Conservation (phyloP, 2,888 invertebrate genomes). For the Smittia sp. region DNA sequence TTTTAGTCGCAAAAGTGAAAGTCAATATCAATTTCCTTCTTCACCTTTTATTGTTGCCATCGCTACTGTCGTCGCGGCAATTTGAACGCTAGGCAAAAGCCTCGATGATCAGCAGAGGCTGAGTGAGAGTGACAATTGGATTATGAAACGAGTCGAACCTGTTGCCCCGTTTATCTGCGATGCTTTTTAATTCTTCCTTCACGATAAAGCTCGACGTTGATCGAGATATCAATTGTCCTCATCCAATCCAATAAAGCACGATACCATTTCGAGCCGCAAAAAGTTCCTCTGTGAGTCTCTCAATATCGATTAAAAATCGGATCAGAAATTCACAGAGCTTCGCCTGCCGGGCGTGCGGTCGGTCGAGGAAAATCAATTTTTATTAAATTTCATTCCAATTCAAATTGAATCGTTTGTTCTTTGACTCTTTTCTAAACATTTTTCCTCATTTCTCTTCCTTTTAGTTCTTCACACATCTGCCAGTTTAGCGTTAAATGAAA, state of each 20-base stretch:
- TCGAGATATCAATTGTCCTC: not conserved
- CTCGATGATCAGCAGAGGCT: not conserved
- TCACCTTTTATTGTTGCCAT: slow-evolving; percentile 7
- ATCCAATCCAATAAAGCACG: not conserved
- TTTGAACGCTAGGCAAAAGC: not conserved
- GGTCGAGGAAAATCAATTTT: not conserved
- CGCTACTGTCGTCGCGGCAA: not conserved
- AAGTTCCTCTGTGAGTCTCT: not conserved
- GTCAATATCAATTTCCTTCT: slow-evolving; percentile 6
- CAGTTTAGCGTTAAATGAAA: slow-evolving; percentile 94
- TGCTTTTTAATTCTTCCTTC: not conserved
- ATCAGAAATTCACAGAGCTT: not conserved
- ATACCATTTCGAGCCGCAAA: not conserved
- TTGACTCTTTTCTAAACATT: slow-evolving; percentile 8
- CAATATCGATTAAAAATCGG: slow-evolving; percentile 12
- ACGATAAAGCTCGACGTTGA: not conserved
- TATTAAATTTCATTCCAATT: slow-evolving; percentile 8
- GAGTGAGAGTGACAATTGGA: not conserved
- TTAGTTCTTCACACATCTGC: slow-evolving; percentile 97
- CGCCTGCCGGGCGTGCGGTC: not conserved
- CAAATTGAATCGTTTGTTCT: not conserved
- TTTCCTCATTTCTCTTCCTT: slow-evolving; percentile 50
- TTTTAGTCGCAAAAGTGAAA: slow-evolving; percentile 9
- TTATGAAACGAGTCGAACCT: not conserved
- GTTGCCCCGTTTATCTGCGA: not conserved